Base-by-base conservation (phyloP, 2,888 invertebrate species). In the Rhagophthalmus giganteus region DNA sequence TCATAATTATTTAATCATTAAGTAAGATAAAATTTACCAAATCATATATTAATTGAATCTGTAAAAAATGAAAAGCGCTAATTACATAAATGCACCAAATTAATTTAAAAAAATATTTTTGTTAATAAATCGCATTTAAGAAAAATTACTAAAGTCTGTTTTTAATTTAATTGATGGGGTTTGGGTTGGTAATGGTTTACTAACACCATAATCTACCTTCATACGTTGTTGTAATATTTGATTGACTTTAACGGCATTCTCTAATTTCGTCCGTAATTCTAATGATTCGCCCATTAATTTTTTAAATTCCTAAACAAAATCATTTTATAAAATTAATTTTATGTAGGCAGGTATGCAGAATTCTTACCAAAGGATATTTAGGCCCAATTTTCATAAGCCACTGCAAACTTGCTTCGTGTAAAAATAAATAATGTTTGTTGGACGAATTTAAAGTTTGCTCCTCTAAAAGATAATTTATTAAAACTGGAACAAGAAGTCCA, bases 61-160 rank as follows among this genome's bases (percentile, higher is more conserved):
- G n/a, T n/a, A n/a, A n/a, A n/a, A n/a, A n/a, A n/a, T n/a, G n/a
- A n/a, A n/a, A n/a, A n/a, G n/a, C n/a, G n/a, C n/a, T n/a, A n/a
- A 30, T 30, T 11, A 30, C 9, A 11, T 30, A 11, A 30, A 9
- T 11, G 2, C n/a, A 28, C 3, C 9, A 28, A 5, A 30, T 11
- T 10, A 30, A 30, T 7, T 10, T 4, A 30, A 11, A 30, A 10
- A 9, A 7, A 10, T 11, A 30, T 20, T 20, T 20, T 20, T 20
- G 7, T 20, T 20, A 20, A 30, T 11, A 30, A 7, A 30, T 32
- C 15, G 15, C 7, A 32, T 27, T 51, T 51, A 51, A 12, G 51
- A 51, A 69, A 94, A 96, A 77, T 94, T 94, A 67, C 93, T 93
- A 74, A 95, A 96, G 77, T 95, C 92, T 1, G 94, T 95, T 79